These are phyloP conservation scores for Psilopsiagon aymara DNA, from an alignment of 2,113 vertebrate genomes.

Conservation along the genomic window DNA sequence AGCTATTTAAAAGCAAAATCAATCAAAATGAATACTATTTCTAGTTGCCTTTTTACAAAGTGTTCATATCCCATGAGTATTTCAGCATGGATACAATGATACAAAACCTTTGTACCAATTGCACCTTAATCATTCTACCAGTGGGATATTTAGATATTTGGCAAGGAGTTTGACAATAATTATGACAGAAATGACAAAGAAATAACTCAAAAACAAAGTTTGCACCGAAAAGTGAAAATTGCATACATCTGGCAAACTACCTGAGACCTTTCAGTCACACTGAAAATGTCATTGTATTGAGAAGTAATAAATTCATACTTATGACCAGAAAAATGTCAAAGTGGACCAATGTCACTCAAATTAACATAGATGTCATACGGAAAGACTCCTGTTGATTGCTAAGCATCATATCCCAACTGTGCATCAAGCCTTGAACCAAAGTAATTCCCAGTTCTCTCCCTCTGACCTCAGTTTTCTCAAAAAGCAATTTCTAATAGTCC, in stretches of 20 bases:
- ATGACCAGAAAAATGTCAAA: not conserved
- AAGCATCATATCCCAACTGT: not conserved
- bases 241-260: not conserved
- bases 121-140: not conserved
- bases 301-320: slow-evolving; percentile 7
- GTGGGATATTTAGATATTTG: not conserved
- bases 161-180: not conserved
- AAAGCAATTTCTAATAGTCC: not conserved
- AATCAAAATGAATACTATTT: not conserved
- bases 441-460: not conserved
- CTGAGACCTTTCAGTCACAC: not conserved
- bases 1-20: not conserved
- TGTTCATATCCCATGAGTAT: not conserved
- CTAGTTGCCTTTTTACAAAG: not conserved
- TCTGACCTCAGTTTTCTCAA: not conserved
- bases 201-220: not conserved
- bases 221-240: not conserved
- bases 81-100: not conserved
- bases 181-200: not conserved
- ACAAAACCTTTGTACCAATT: not conserved
- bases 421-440: not conserved
- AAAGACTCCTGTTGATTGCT: not conserved
- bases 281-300: not conserved
- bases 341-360: not conserved
- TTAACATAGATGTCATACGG: not conserved